Evolutionary conservation across 2,113 vertebrate genomes (phyloP).

Genomic region (Ia io): DNA sequence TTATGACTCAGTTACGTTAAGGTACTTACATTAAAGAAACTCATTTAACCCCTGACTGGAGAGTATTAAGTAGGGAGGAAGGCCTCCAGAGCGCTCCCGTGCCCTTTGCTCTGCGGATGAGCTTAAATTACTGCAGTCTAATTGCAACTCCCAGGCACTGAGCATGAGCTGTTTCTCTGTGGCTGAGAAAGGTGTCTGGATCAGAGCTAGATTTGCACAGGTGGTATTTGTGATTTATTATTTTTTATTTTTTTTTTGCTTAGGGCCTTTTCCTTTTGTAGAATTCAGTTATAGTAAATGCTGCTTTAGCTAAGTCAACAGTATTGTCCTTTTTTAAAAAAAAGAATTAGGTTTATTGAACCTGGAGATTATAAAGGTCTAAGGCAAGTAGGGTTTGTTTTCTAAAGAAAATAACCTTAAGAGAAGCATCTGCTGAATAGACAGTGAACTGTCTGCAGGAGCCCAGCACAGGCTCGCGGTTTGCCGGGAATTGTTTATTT

Average conservation of each 20-base stretch:
- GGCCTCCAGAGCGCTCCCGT: slow-evolving; percentile 82
- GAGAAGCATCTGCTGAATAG: slow-evolving; percentile 31
- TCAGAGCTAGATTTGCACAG: slow-evolving; percentile 58
- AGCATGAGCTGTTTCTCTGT: slow-evolving; percentile 71
- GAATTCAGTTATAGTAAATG: slow-evolving; percentile 42
- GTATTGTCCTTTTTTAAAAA: background rate
- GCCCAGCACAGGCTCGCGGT: slow-evolving; percentile 39
- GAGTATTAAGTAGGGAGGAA: slow-evolving; percentile 84
- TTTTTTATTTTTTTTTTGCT: background rate
- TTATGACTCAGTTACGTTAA: slow-evolving; percentile 88
- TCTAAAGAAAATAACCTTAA: slow-evolving; percentile 48
- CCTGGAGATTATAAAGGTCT: background rate
- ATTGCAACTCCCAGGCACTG: slow-evolving; percentile 84
- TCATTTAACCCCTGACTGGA: slow-evolving; percentile 87
- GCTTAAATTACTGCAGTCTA: slow-evolving; percentile 89
- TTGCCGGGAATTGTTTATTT: slow-evolving; percentile 13
- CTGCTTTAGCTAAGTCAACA: slow-evolving; percentile 53
- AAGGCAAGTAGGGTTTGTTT: slow-evolving; percentile 49
- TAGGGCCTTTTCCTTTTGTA: slow-evolving; percentile 54
- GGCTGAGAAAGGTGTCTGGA: slow-evolving; percentile 61
- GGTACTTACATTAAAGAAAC: slow-evolving; percentile 87
- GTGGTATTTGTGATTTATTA: slow-evolving; percentile 60
- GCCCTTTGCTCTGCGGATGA: slow-evolving; percentile 87
- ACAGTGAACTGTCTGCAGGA: slow-evolving; percentile 40
- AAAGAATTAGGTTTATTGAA: background rate